phyloP scores from a whole-genome alignment of 1,140 invertebrate species.

The Meloidogyne floridensis region DNA sequence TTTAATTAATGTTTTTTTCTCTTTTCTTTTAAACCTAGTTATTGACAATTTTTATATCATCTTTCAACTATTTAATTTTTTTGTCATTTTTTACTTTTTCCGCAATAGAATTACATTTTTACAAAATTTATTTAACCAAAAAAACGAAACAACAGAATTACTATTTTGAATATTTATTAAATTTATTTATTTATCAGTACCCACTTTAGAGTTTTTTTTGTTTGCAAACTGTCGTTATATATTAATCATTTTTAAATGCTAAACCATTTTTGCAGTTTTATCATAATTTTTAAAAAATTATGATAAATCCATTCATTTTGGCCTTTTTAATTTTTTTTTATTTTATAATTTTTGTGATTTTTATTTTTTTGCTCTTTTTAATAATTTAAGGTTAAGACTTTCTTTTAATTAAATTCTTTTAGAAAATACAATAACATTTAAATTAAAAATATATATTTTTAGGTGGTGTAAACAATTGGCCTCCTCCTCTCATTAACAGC shows the following conservation, averaged over 20 bases:
- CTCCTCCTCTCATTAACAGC: not conserved
- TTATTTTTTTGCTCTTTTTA: not conserved
- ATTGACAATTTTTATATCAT: too few species aligned
- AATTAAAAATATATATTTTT: not conserved
- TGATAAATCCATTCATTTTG: constrained; percentile 5
- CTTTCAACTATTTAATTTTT: too few species aligned
- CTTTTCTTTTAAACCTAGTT: too few species aligned
- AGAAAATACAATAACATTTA: too few species aligned
- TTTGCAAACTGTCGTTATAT: not conserved
- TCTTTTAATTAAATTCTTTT: too few species aligned
- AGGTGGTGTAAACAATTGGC: not conserved
- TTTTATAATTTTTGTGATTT: not conserved
- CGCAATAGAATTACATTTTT: not conserved
- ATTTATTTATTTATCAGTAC: not conserved
- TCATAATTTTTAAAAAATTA: not conserved
- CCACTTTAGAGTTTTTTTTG: not conserved
- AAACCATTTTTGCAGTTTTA: not conserved
- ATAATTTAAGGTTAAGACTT: not conserved
- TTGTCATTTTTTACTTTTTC: too few species aligned
- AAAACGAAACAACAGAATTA: not conserved
- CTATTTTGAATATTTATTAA: not conserved
- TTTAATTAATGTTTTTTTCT: too few species aligned
- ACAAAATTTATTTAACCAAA: not conserved
- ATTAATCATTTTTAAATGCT: not conserved
- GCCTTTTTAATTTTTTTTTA: not conserved